Evolutionary conservation across 2,888 invertebrate genomes (phyloP), one percentile per base, ranked within the genome.

Genomic region (Pecten maximus): DNA sequence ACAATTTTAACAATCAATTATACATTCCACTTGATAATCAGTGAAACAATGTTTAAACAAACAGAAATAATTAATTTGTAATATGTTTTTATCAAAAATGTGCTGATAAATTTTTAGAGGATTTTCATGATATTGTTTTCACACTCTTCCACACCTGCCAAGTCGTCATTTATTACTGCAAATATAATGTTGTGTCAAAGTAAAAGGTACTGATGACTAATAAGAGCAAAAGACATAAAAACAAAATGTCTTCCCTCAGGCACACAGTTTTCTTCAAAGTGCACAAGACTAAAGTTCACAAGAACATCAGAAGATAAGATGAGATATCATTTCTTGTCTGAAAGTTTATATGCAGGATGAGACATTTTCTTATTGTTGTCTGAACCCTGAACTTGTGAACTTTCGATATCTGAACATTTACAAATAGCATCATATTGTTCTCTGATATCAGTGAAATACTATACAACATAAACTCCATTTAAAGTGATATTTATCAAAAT

Each of bases 401-500:
- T 74, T 74, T 12, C 6, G 35, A 74, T 35, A 12, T 74, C 74
- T 6, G 74, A 23, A 74, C 74, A 74, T 74, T 74, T 35, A 74
- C 74, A 28, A 74, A 74, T 74, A 74, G 0, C 35, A 74, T 74
- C 23, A 35, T 28, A 74, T 74, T 74, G 74, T 28, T 74, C 74
- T 28, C 35, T 74, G 74, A 74, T 74, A 28, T 4, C 74, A 74
- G 10, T 74, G 74, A 74, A 74, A 74, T 74, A 74, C 28, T 74
- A 74, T 6, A 35, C 35, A 74, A 74, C 16, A 74, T 10, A 10
- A 23, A 28, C 35, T 35, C 35, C 35, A 3, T 74, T 35, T n/a
- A 60, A 74, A 74, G 74, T 74, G 74, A 74, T 74, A 74, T 74
- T 74, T 74, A 74, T 74, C 74, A 35, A 74, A 74, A 35, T 74